Evolutionary conservation across 1,140 invertebrate genomes (phyloP), one percentile per base, ranked within the genome.

Genomic region (Radopholus similis): DNA sequence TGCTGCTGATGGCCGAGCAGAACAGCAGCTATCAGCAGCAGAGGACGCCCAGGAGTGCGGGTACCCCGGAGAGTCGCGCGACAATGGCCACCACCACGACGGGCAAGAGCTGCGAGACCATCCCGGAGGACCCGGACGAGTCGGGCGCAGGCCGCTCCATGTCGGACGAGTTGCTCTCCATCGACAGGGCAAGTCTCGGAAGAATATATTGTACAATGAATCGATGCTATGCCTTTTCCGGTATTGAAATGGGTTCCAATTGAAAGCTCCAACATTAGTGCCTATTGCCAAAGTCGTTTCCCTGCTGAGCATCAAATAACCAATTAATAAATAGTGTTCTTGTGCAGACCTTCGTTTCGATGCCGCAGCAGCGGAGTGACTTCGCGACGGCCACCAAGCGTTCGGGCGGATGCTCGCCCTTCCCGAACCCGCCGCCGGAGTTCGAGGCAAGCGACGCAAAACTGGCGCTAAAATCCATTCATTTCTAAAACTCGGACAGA

Each of bases 131-230:
- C 18, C 42, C 34, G 0, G 58, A 32, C 11, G 58, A 62, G 49
- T 21, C 9, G 42, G 23, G 37, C 40, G 28, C 30, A 54, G n/a
- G 21, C 35, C 42, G 40, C 4, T 34, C 21, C 13, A 21, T 62
- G n/a, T 28, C 23, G 32, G 58, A 62, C 42, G 58, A 49, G 32
- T 28, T 62, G 21, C 21, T 62, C 6, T 62, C 58, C 49, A 62
- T 62, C 44, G 58, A 62, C 18, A 30, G 58, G 49, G 58, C 44
- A 42, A 26, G n/a, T n/a, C n/a, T n/a, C n/a, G n/a, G n/a, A n/a
- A n/a, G n/a, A n/a, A n/a, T n/a, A n/a, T n/a, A n/a, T n/a, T n/a
- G n/a, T n/a, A n/a, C n/a, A n/a, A n/a, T n/a, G n/a, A n/a, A n/a
- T n/a, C n/a, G n/a, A n/a, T n/a, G n/a, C n/a, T n/a, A n/a, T n/a